These are phyloP conservation scores for Bradypodion pumilum DNA, from an alignment of 2,797 vertebrate species.

Conservation along the genomic window DNA sequence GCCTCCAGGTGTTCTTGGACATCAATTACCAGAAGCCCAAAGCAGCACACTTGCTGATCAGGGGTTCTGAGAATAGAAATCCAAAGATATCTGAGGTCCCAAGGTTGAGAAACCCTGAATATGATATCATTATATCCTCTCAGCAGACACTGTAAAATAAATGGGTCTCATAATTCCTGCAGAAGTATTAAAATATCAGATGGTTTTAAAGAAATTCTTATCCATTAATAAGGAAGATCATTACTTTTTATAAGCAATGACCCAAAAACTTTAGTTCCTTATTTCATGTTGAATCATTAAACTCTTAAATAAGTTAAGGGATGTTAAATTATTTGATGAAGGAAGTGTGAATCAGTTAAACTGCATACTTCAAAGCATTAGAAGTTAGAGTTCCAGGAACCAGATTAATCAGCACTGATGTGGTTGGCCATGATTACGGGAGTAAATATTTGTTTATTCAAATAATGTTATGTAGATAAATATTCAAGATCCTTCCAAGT, in stretches of 20 bases:
- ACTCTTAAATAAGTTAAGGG: conserved; percentile 31
- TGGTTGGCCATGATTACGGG: conserved; percentile 34
- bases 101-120: neutral
- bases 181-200: neutral
- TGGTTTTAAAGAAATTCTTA: neutral
- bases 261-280: conserved; percentile 5
- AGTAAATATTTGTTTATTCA: conserved; percentile 18
- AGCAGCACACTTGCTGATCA: too few species aligned
- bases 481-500: neutral
- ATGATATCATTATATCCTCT: neutral
- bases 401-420: conserved; percentile 56
- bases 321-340: conserved; percentile 46
- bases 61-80: too few species aligned
- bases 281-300: conserved; percentile 47
- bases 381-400: conserved; percentile 47
- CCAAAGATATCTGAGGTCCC: too few species aligned
- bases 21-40: too few species aligned
- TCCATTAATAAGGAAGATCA: neutral
- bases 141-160: neutral
- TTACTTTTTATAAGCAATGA: conserved; percentile 34
- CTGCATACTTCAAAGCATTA: conserved; percentile 36
- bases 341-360: conserved; percentile 61
- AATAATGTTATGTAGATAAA: conserved; percentile 16
- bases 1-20: too few species aligned
- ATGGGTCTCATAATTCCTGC: neutral